phyloP scores from a whole-genome alignment of 2,797 vertebrate species.

The Phoeniculus purpureus region DNA sequence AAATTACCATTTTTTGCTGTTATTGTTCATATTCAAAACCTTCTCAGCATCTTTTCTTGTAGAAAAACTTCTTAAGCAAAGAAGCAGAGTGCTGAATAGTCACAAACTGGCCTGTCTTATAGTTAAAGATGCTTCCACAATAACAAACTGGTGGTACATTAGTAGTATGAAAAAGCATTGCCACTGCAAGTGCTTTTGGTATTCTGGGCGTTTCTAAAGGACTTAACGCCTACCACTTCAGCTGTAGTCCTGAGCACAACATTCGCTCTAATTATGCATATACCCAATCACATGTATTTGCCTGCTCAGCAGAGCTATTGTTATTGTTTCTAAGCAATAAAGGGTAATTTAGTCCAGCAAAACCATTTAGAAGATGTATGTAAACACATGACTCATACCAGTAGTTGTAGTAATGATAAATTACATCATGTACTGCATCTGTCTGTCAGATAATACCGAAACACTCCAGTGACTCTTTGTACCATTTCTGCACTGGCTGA shows the following conservation, averaged over 20 bases:
- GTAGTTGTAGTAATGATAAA: not conserved
- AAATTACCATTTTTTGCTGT: not conserved
- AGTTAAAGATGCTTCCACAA: not conserved
- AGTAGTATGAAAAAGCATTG: not conserved
- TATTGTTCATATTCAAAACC: not conserved
- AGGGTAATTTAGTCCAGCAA: not conserved
- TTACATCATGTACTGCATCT: not conserved
- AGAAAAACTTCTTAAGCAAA: not conserved
- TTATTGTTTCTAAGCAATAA: not conserved
- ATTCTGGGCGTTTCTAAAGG: not conserved
- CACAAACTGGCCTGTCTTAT: not conserved
- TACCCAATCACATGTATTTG: not conserved
- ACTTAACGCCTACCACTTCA: not conserved
- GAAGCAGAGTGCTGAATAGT: not conserved
- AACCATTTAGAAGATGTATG: not conserved
- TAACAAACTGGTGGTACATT: not conserved
- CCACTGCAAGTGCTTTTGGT: not conserved
- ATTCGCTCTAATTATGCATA: not conserved
- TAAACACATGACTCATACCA: not conserved
- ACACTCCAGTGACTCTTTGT: not conserved
- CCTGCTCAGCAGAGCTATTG: not conserved
- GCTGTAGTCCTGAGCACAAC: not conserved
- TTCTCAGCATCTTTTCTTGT: not conserved
- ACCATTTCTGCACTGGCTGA: constrained; percentile 1
- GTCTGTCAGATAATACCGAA: not conserved